Percentiles rank a stretch among this genome's conserved stretches.
phyloP scores from a whole-genome alignment of 2,888 invertebrate species.

The Agrypnus murinus region DNA sequence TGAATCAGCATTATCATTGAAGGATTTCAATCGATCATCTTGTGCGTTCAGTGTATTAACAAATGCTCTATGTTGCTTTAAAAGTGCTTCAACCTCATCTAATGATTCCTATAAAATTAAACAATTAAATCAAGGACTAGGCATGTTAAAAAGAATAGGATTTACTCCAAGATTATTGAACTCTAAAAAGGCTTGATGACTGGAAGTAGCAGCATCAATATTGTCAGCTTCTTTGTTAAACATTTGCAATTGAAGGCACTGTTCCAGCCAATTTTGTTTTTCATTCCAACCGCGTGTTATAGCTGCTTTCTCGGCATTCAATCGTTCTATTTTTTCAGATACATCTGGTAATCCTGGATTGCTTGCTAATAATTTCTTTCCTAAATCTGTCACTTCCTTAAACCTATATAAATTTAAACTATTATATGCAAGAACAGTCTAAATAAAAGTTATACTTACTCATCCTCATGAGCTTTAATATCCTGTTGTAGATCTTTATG shows the following conservation, averaged over 20 bases:
- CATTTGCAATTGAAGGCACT: conserved; percentile 90
- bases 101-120: conserved; percentile 80
- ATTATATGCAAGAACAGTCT: conserved; percentile 24
- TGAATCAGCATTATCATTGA: conserved; percentile 88
- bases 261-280: conserved; percentile 89
- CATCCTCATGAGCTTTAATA: conserved; percentile 91
- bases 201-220: conserved; percentile 95
- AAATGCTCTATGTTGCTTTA: conserved; percentile 95
- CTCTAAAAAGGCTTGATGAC: conserved; percentile 95
- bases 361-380: conserved; percentile 81
- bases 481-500: conserved; percentile 94
- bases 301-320: conserved; percentile 84
- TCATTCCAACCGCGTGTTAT: conserved; percentile 88
- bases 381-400: conserved; percentile 86
- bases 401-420: conserved; percentile 73
- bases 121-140: conserved; percentile 4
- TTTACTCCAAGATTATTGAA: conserved; percentile 89
- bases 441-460: conserved; percentile 74
- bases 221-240: conserved; percentile 98
- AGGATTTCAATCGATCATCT: conserved; percentile 90
- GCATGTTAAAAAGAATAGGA: conserved; percentile 42
- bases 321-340: conserved; percentile 80
- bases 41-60: conserved; percentile 94
- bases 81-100: conserved; percentile 92
- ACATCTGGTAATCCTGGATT: conserved; percentile 87